A percentile compares a stretch with the other conserved stretches of the same genome.
Evolutionary conservation across 2,113 vertebrate genomes (phyloP).

Genomic region (Melanerpes formicivorus): DNA sequence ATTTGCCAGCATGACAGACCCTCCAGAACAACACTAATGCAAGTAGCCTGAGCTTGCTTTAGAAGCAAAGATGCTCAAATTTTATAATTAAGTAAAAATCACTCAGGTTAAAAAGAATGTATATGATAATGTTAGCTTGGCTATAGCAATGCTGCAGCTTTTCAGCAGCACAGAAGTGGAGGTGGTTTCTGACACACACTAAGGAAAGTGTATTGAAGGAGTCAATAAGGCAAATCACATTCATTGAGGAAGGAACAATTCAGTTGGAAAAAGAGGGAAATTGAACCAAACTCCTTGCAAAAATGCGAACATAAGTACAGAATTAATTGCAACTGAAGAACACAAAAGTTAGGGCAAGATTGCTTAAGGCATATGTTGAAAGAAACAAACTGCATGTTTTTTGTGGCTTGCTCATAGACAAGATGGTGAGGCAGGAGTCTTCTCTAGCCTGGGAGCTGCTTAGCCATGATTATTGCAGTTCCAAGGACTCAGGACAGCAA

Average conservation of each 20-base stretch:
- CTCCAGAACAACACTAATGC: neutral
- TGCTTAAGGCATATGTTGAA: neutral
- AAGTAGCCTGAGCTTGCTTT: conserved; percentile 5
- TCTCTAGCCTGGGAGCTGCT: neutral
- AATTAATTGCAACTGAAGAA: conserved; percentile 2
- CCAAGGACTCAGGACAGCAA: neutral
- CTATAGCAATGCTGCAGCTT: neutral
- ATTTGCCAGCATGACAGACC: neutral
- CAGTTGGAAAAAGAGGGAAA: neutral
- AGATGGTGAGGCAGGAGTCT: neutral
- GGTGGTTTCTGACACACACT: neutral
- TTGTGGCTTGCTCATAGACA: neutral
- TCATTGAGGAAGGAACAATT: neutral
- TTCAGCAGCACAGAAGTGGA: neutral
- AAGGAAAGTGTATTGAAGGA: neutral
- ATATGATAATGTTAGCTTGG: neutral
- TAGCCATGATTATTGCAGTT: neutral
- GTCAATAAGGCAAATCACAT: conserved; percentile 14
- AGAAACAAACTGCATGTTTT: neutral
- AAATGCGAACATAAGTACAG: neutral
- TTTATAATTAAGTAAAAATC: conserved; percentile 47
- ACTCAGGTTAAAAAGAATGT: neutral
- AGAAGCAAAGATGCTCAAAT: conserved; percentile 1
- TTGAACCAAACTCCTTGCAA: neutral
- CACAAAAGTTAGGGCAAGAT: neutral